Base-by-base conservation (phyloP, 1,140 invertebrate species). In the Diabrotica virgifera region DNA sequence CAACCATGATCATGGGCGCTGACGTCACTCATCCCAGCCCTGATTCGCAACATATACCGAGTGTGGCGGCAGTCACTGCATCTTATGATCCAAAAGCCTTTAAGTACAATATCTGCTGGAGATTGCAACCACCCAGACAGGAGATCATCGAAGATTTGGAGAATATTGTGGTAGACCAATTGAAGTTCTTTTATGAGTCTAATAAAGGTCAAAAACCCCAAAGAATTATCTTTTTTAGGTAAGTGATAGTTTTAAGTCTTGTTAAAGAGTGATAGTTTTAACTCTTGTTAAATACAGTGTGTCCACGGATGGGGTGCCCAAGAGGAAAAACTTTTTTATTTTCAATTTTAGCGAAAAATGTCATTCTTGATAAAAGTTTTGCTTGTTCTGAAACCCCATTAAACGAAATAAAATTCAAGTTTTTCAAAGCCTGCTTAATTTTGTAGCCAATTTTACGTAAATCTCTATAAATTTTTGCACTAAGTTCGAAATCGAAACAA, bases 11-110 rank as follows among this genome's bases (percentile, higher is more conserved):
- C 51, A 78, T 79, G 76, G 77, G 94, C 0, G 93, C 93, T 14
- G 94, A 96, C 80, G 93, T 95, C 0, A 94, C 92, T 0, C 93
- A 96, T 84, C 92, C 92, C 0, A 85, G 89, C 0, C 89, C 89
- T 0, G 89, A 91, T 73, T 83, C 85, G 75, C 73, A 72, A 0
- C 74, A 80, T n/a, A 86, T 88, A 13, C 92, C 93, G 0, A 95
- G 93, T 54, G 88, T 96, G 36, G 93, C 93, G n/a, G 93, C 93
- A 0, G 84, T 92, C 1, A 87, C 87, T 0, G 87, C 90, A 0
- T 90, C 89, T 5, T 83, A 88, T 62, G 89, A 91, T 77, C 62
- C 77, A 0, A 80, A 80, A 36, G 88, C 83, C 4, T 90, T 87
- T 60, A 76, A 82, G 24, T 93, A 92, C 71, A 90, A 89, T 67